Base-by-base conservation (phyloP, 2,113 vertebrate species). In the Oncorhynchus masou region DNA sequence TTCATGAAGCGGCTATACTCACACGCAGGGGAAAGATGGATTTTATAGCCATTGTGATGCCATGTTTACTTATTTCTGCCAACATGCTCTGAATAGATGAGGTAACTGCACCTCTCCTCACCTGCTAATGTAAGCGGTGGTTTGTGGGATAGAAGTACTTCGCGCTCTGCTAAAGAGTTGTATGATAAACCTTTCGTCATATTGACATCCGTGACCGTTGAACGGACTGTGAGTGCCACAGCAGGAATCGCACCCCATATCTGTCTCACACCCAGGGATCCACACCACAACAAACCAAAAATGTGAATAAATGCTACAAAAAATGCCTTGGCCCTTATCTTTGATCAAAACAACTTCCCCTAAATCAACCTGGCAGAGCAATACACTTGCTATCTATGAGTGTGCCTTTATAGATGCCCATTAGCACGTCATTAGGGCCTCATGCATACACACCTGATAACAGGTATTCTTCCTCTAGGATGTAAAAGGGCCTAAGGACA, bases 1-100 rank as follows among this genome's bases (percentile, higher is more conserved):
- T 89, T 93, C 93, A 90, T 92, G 93, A 93, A 82, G 84, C 92
- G 93, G 94, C 94, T 94, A 93, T 92, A 91, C 93, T 90, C 85
- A 88, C 27, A 80, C 68, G 3, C 3, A 24, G 69, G 78, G 74
- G 62, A 79, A 93, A 94, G 92, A 67, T 77, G 77, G 71, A 59
- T 74, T 27, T 12, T 15, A 70, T 48, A 73, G 2, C n/a, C 22
- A 67, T 67, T 25, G 65, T 72, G 48, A 34, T 54, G 8, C 2
- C 71, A n/a, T 73, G 25, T 9, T 74, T 72, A 20, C 22, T 65
- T 66, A 29, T 16, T 65, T 60, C 27, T 9, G 27, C 62, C 29
- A 16, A 34, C 25, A 68, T 27, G 64, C 64, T 66, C 64, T 68
- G 12, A 79, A 74, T 65, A 66, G 48, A 74, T 73, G 71, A 13